phyloP scores from a whole-genome alignment of 2,113 vertebrate species.

The Centropristis striata region DNA sequence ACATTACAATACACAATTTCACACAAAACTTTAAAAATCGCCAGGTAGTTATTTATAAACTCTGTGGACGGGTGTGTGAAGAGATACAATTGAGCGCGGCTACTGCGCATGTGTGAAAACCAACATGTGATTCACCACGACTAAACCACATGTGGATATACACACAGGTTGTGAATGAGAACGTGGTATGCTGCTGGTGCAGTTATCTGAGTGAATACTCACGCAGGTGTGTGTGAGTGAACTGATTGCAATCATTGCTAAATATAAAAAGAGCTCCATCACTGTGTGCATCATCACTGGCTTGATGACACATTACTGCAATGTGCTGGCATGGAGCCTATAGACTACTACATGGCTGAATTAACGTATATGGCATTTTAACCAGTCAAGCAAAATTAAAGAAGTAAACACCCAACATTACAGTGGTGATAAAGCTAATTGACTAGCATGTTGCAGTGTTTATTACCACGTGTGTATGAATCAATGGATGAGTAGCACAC shows the following conservation, averaged over 20 bases:
- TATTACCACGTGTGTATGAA: conserved; percentile 63
- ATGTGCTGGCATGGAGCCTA: conserved; percentile 25
- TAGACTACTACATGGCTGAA: neutral
- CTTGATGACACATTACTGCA: conserved; percentile 48
- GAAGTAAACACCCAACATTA: neutral
- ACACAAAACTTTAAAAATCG: accelerated
- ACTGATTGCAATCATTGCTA: neutral
- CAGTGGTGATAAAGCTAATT: neutral
- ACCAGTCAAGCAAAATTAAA: too few relatives aligned
- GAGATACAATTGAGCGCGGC: accelerated
- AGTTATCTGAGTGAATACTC: neutral
- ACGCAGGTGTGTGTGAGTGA: neutral
- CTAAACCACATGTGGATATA: conserved; percentile 57
- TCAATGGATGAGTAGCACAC: neutral
- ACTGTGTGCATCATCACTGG: neutral
- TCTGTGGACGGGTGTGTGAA: neutral
- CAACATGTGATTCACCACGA: conserved; percentile 60
- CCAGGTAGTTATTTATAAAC: neutral
- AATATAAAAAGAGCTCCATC: neutral
- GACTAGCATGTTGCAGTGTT: neutral
- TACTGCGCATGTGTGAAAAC: conserved; percentile 58
- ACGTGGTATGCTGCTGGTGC: neutral
- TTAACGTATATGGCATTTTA: neutral
- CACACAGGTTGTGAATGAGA: conserved; percentile 42
- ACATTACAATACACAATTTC: neutral